Evolutionary conservation across 30 jellyfish, hydroid and myxozoan genomes (phyloP), one percentile per base, ranked within the genome.

Genomic region (Rhopilema esculentum): DNA sequence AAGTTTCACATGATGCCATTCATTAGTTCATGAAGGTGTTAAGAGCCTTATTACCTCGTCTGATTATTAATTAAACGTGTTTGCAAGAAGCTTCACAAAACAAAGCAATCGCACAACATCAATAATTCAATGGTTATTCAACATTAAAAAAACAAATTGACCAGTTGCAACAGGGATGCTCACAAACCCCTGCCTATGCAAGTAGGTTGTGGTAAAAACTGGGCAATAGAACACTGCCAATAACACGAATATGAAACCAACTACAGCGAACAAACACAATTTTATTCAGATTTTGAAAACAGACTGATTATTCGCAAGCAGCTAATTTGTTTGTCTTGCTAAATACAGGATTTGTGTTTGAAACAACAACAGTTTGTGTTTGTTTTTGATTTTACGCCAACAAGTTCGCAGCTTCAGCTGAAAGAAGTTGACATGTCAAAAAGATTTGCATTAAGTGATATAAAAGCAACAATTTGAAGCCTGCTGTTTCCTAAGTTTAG

Each of bases 11-110:
- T 12, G 57, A 40, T 40, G 57, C 12, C 9, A 40, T 40, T 40
- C 57, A 40, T 40, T 12, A 40, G 12, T 2, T 40, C 57, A 40
- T 40, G 57, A 40, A 40, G 57, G 57, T 40, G 57, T 40, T 40
- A 40, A 40, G 57, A 40, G 57, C 57, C 57, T 40, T 12, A 40
- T 40, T 40, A 40, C 57, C 80, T 30, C 53, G 84, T 15, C 88
- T 78, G 79, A 78, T 78, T 8, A 62, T 78, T 78, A 78, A 78
- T 78, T 78, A 78, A 78, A 78, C 65, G 70, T 78, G 88, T 78
- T 78, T 78, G 79, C 65, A 31, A 61, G 64, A 62, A 15, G 20
- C 4, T 27, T 23, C 21, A 61, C 51, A 78, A 27, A 57, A 62
- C 51, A 23, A 57, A 62, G 65, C 63, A 31, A 78, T 33, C 79